A percentile compares a stretch with the other conserved stretches of the same genome.
Conservation (phyloP, 1,140 invertebrate genomes). For the Trypoxylus dichotomus region DNA sequence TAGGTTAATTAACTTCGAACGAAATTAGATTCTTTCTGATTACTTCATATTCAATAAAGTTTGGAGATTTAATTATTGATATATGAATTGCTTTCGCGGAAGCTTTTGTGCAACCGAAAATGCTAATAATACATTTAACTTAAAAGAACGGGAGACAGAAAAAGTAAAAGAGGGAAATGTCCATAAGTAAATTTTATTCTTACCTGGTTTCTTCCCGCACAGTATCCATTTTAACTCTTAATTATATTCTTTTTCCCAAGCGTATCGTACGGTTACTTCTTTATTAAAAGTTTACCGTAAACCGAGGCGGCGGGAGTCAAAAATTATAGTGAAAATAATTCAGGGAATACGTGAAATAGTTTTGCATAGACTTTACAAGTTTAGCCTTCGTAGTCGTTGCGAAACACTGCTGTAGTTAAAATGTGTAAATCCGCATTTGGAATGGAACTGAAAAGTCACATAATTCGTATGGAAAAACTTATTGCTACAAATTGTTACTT, state of each 20-base stretch:
- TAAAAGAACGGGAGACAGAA: background rate
- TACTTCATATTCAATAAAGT: background rate
- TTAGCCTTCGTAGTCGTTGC: background rate
- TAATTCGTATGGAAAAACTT: background rate
- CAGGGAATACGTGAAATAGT: conserved; percentile 26
- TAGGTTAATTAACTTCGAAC: conserved; percentile 5
- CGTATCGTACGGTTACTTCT: conserved; percentile 32
- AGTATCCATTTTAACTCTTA: conserved; percentile 44
- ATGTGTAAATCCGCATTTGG: background rate
- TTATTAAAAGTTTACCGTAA: conserved; percentile 37
- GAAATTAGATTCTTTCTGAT: background rate
- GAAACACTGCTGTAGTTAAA: background rate
- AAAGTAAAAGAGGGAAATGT: background rate
- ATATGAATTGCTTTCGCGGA: background rate
- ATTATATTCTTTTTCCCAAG: conserved; percentile 33
- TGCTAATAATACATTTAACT: background rate
- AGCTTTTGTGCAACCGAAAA: background rate
- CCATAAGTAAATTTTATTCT: conserved; percentile 31
- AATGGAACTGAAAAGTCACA: background rate
- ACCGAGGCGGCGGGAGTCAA: conserved; percentile 24
- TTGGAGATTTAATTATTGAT: background rate
- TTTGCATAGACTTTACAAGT: background rate
- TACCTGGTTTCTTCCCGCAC: conserved; percentile 48
- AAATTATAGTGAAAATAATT: conserved; percentile 38
- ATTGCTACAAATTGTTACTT: background rate